A percentile compares a stretch with the other conserved stretches of the same genome.
Conservation (phyloP, 2,797 vertebrate species). For the Leptoclinus maculatus region DNA sequence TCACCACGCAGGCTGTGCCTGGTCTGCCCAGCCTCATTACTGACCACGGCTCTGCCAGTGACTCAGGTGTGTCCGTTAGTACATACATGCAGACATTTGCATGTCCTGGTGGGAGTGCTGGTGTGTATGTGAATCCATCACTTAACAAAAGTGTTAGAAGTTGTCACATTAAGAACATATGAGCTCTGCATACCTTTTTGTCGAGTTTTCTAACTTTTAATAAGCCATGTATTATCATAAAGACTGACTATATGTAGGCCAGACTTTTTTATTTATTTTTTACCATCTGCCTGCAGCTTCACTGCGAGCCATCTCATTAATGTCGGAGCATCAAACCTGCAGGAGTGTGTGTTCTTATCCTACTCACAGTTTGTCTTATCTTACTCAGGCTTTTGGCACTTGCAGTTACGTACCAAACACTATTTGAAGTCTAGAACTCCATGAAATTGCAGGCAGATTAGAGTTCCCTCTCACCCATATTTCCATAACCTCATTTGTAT, state of each 20-base stretch:
- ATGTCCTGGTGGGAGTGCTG: neutral
- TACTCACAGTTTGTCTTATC: conserved; percentile 62
- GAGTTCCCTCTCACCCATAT: conserved; percentile 66
- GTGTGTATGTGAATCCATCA: neutral
- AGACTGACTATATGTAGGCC: conserved; percentile 33
- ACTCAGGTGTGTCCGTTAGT: conserved; percentile 87
- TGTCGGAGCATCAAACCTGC: conserved; percentile 58
- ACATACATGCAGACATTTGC: neutral
- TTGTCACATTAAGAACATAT: conserved; percentile 7
- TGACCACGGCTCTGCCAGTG: conserved; percentile 91
- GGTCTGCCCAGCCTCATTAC: conserved; percentile 90
- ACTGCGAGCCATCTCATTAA: conserved; percentile 41
- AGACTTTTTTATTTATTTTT: conserved; percentile 17
- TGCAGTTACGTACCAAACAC: conserved; percentile 54
- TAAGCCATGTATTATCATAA: conserved; percentile 15
- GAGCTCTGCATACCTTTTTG: neutral
- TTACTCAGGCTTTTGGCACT: conserved; percentile 59
- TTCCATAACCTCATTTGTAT: conserved; percentile 77
- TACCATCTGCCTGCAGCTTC: conserved; percentile 43
- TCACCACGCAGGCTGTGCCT: conserved; percentile 95
- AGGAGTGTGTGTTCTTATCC: conserved; percentile 58
- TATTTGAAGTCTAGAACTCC: conserved; percentile 76
- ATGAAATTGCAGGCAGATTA: conserved; percentile 79
- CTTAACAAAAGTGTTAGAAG: neutral
- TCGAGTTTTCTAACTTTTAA: conserved; percentile 19